These are phyloP conservation scores for Cladorhizidae sp. DNA, from an alignment of 37 sponge, comb jelly and placozoan genomes.

Conservation along the genomic window DNA sequence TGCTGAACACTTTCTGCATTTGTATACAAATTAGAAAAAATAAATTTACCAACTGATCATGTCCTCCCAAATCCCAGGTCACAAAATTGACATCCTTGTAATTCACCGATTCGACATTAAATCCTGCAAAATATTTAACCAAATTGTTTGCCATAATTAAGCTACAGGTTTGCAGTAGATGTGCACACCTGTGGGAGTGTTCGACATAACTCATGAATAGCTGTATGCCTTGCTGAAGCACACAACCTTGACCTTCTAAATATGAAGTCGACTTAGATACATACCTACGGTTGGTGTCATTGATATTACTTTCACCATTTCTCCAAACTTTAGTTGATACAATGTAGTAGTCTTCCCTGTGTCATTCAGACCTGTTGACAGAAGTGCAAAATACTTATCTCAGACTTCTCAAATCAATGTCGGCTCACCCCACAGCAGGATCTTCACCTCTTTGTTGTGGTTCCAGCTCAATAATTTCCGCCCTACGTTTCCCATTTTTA, in stretches of 20 bases:
- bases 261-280: too few species aligned
- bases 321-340: conserved; percentile 89
- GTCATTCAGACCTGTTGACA: conserved; percentile 72
- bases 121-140: conserved; percentile 36
- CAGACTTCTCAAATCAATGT: background rate
- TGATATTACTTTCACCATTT: conserved; percentile 89
- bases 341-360: conserved; percentile 86
- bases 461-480: background rate
- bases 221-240: too few species aligned
- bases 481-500: conserved; percentile 21
- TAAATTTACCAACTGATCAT: conserved; percentile 51
- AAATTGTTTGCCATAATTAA: too few species aligned
- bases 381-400: too few species aligned
- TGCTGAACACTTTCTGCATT: too few species aligned
- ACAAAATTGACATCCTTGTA: conserved; percentile 57
- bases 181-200: too few species aligned
- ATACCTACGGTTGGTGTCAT: conserved; percentile 66
- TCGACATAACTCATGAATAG: too few species aligned
- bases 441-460: conserved; percentile 34
- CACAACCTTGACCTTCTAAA: too few species aligned
- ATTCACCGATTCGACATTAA: conserved; percentile 72
- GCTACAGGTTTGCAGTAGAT: background rate
- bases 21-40: too few species aligned
- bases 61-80: conserved; percentile 63
- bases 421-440: conserved; percentile 60